These are phyloP conservation scores for Ectropis crepuscularia DNA, from an alignment of 2,888 invertebrate species.

Conservation along the genomic window DNA sequence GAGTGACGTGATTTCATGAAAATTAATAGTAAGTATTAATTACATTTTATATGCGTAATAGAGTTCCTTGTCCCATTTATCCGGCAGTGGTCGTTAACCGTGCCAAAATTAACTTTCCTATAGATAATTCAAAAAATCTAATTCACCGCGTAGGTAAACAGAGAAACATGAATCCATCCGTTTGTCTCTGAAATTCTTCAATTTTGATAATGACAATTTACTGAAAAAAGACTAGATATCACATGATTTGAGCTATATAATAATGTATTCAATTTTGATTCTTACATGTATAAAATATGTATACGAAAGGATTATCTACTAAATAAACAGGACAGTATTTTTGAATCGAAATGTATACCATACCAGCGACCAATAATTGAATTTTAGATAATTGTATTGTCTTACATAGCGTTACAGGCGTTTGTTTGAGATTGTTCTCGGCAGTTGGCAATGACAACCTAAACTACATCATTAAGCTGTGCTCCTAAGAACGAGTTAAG, in stretches of 20 bases:
- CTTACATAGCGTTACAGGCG: conserved; percentile 41
- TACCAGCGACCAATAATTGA: conserved; percentile 52
- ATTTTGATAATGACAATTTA: conserved; percentile 51
- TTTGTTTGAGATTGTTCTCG: conserved; percentile 36
- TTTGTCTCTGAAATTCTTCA: conserved; percentile 31
- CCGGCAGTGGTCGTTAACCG: conserved; percentile 11
- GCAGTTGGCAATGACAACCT: conserved; percentile 50
- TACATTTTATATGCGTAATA: background rate
- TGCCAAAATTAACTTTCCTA: conserved; percentile 1
- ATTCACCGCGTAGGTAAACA: conserved; percentile 9
- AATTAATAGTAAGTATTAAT: background rate
- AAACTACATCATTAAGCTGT: conserved; percentile 37
- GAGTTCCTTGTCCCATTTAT: conserved; percentile 8
- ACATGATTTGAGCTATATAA: conserved; percentile 80
- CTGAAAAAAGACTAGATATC: conserved; percentile 83
- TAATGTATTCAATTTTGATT: conserved; percentile 60
- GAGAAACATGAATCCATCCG: conserved; percentile 24
- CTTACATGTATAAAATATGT: conserved; percentile 60
- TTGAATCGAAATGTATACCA: conserved; percentile 36
- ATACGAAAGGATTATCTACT: conserved; percentile 54
- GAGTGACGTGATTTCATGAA: conserved; percentile 4
- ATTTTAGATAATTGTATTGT: conserved; percentile 49
- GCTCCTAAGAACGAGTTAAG: conserved; percentile 36
- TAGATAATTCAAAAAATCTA: conserved; percentile 7
- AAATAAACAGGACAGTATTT: background rate